Conservation (phyloP, 2,113 vertebrate species). For the Mustelus asterias region DNA sequence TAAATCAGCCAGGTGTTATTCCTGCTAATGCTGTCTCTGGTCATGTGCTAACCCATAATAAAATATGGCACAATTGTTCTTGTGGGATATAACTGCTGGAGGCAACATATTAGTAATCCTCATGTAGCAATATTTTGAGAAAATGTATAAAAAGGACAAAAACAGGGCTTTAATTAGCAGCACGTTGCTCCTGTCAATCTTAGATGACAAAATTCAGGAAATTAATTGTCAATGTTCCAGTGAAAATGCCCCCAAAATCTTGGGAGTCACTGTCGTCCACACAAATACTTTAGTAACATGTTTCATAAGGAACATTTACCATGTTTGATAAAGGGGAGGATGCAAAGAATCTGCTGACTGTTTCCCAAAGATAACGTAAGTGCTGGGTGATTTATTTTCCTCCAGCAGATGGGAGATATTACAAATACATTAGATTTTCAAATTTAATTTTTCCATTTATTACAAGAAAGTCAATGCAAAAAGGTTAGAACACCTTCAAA, state of each 20-base stretch:
- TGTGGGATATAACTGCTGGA: not conserved
- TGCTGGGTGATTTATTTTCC: not conserved
- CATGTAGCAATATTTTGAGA: not conserved
- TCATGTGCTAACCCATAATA: not conserved
- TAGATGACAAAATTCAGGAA: not conserved
- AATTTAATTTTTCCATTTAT: not conserved
- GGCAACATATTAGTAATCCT: not conserved
- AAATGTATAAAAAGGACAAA: not conserved
- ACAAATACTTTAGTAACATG: not conserved
- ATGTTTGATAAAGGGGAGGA: not conserved
- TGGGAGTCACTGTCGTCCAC: not conserved
- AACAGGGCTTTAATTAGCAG: not conserved
- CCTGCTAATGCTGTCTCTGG: not conserved
- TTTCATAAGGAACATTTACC: not conserved
- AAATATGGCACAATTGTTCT: not conserved
- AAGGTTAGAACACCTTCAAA: not conserved
- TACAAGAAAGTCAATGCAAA: not conserved
- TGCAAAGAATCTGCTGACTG: not conserved
- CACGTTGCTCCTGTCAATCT: not conserved
- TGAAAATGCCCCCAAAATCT: not conserved
- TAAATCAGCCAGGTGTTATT: not conserved
- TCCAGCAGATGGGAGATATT: not conserved
- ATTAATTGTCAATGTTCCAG: not conserved
- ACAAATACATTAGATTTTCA: not conserved
- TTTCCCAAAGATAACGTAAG: not conserved